Evolutionary conservation across 1,140 invertebrate species (phyloP).

Genomic region (Tetraneura akinire): DNA sequence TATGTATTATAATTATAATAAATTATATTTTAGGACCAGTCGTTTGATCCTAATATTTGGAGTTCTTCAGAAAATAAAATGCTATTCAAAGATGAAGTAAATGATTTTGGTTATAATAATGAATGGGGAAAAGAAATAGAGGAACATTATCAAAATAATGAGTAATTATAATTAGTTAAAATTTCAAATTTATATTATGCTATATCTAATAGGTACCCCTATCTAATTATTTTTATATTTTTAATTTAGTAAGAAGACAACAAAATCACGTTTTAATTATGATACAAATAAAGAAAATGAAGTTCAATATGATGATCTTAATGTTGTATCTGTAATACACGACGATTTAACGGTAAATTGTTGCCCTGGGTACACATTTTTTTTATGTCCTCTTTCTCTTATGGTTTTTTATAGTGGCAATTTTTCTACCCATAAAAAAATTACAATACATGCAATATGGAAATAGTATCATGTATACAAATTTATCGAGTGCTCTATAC

Average conservation of each 20-base stretch:
- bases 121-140: slow-evolving; percentile 42
- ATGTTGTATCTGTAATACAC: not conserved
- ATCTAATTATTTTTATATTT: not conserved
- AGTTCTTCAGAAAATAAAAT: slow-evolving; percentile 35
- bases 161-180: not conserved
- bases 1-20: not conserved
- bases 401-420: too few relatives aligned
- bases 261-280: slow-evolving; percentile 31
- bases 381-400: too few relatives aligned
- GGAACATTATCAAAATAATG: not conserved
- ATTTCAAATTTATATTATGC: not conserved
- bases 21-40: slow-evolving; percentile 5
- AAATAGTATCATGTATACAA: too few relatives aligned
- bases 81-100: slow-evolving; percentile 33
- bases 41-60: slow-evolving; percentile 41
- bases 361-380: too few relatives aligned
- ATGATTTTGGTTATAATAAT: slow-evolving; percentile 27
- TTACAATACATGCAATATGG: too few relatives aligned
- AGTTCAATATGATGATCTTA: not conserved
- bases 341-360: slow-evolving; percentile 28
- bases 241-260: not conserved
- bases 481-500: too few relatives aligned
- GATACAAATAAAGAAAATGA: slow-evolving; percentile 2
- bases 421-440: too few relatives aligned
- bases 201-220: not conserved